phyloP scores from a whole-genome alignment of 64 coral and sea anemone species.

The Acropora tenuis region DNA sequence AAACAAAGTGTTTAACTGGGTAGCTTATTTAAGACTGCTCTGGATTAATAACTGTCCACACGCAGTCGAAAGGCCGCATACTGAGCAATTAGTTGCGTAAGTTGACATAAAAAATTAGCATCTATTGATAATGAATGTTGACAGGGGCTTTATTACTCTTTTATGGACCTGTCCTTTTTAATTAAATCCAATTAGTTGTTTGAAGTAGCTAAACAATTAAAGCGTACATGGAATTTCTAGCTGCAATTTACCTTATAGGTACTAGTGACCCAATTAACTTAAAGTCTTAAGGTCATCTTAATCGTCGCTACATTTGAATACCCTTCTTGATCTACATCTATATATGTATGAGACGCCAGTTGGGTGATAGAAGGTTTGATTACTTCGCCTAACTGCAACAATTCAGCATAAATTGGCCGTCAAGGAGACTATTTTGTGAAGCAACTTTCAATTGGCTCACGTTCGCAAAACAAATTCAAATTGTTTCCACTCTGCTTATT shows the following conservation, averaged over 20 bases:
- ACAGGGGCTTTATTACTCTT: background rate
- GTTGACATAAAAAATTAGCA: background rate
- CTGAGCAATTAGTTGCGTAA: slow-evolving; percentile 22
- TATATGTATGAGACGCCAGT: background rate
- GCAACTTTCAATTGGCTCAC: too few relatives aligned
- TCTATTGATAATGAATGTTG: background rate
- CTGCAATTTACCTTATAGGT: background rate
- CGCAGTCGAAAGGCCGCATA: too few relatives aligned
- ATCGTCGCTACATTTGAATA: background rate
- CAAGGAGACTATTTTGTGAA: too few relatives aligned
- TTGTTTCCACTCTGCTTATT: too few relatives aligned
- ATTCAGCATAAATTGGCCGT: too few relatives aligned
- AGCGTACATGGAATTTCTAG: background rate
- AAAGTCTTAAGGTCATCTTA: background rate
- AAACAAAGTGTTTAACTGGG: background rate
- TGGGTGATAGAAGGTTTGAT: too few relatives aligned
- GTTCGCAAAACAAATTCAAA: too few relatives aligned
- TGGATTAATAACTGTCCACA: too few relatives aligned
- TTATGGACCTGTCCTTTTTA: background rate
- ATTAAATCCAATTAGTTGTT: slow-evolving; percentile 3
- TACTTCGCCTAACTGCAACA: too few relatives aligned
- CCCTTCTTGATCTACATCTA: background rate
- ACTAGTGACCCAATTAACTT: background rate
- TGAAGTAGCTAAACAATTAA: background rate
- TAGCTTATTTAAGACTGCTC: background rate